phyloP scores from a whole-genome alignment of 2,113 vertebrate species.

The Varanus salvator region DNA sequence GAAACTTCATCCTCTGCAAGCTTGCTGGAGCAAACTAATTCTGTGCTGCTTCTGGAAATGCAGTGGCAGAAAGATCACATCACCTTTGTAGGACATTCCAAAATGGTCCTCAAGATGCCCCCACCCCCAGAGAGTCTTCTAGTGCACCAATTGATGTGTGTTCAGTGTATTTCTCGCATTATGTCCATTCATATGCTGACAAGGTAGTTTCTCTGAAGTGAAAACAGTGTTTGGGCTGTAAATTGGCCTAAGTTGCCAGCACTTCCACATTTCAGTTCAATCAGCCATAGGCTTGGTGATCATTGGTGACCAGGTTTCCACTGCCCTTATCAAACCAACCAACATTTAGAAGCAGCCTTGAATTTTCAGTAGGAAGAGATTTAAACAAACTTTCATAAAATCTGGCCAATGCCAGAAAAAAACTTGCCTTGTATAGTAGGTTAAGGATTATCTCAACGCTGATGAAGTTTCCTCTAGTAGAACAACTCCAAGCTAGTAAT shows the following conservation, averaged over 20 bases:
- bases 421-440: neutral
- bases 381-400: neutral
- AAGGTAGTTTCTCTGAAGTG: neutral
- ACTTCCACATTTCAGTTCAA: fast-evolving
- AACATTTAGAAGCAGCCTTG: neutral
- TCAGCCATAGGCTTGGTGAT: too few species aligned
- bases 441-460: neutral
- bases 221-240: neutral
- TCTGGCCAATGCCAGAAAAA: neutral
- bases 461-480: fast-evolving
- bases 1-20: too few species aligned
- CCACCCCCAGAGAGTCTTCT: neutral
- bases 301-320: fast-evolving
- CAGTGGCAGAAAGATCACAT: neutral
- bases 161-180: neutral
- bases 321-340: fast-evolving
- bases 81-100: neutral
- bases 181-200: neutral
- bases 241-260: fast-evolving
- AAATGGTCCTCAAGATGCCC: neutral
- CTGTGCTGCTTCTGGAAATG: neutral
- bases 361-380: neutral
- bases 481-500: too few species aligned
- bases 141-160: neutral
- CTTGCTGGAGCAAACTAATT: neutral